Percentiles rank a stretch among this genome's conserved stretches.
phyloP scores from a whole-genome alignment of 2,888 invertebrate species.

The Athalia rosae region DNA sequence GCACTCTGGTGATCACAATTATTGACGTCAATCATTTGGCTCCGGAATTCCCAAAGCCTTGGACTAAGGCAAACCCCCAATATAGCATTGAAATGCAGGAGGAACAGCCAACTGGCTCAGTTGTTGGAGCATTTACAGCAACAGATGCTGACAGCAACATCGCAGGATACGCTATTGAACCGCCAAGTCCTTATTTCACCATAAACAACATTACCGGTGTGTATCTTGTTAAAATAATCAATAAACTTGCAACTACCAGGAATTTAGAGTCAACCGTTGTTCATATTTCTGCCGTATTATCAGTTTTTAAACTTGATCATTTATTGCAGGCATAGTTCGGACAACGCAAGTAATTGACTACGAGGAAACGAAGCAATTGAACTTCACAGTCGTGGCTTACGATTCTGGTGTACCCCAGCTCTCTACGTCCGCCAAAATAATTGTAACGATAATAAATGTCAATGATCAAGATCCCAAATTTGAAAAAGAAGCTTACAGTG shows the following conservation, averaged over 20 bases:
- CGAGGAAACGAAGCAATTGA: slow-evolving; percentile 84
- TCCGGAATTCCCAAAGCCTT: slow-evolving; percentile 82
- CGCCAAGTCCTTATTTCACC: slow-evolving; percentile 84
- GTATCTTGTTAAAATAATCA: slow-evolving; percentile 42
- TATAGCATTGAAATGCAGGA: slow-evolving; percentile 84
- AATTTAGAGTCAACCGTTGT: too few species aligned
- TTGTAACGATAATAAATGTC: slow-evolving; percentile 86
- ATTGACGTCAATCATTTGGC: slow-evolving; percentile 78
- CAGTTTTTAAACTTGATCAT: not conserved
- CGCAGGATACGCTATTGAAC: slow-evolving; percentile 82
- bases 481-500: slow-evolving; percentile 80
- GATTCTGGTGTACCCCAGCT: slow-evolving; percentile 92
- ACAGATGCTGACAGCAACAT: slow-evolving; percentile 90
- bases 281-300: too few species aligned
- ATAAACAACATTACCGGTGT: slow-evolving; percentile 88
- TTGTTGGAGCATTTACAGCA: slow-evolving; percentile 85
- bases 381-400: slow-evolving; percentile 87
- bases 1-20: slow-evolving; percentile 78
- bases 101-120: slow-evolving; percentile 87
- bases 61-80: slow-evolving; percentile 80
- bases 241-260: not conserved
- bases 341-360: slow-evolving; percentile 88
- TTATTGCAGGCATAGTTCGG: slow-evolving; percentile 81
- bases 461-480: slow-evolving; percentile 93
- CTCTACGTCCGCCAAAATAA: slow-evolving; percentile 85